Evolutionary conservation across 2,888 invertebrate species (phyloP).

Genomic region (Drosophila monieri): DNA sequence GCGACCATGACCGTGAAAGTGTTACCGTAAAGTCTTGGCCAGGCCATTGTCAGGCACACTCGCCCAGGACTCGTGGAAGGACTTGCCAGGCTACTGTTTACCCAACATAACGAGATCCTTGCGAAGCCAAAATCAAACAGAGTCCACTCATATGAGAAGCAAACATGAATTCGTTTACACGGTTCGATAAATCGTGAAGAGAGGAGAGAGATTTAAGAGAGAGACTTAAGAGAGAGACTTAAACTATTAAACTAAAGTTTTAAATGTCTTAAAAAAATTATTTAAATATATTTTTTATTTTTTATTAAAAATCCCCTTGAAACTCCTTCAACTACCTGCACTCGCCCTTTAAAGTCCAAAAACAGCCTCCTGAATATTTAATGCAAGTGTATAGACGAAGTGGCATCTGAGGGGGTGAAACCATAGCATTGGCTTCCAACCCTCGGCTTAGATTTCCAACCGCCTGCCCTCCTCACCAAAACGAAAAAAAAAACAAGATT

Average conservation of each 20-base stretch:
- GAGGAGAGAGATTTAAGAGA: too few relatives aligned
- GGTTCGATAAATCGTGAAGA: not conserved
- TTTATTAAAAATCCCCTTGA: not conserved
- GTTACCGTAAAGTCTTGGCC: conserved; percentile 48
- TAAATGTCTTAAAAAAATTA: too few relatives aligned
- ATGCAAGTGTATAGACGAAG: conserved; percentile 2
- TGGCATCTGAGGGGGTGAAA: conserved; percentile 1
- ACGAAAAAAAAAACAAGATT: too few relatives aligned
- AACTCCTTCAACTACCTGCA: not conserved
- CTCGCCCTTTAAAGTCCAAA: not conserved
- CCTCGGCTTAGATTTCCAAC: conserved; percentile 19
- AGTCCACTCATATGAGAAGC: conserved; percentile 23
- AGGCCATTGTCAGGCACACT: conserved; percentile 43
- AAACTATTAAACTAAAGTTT: too few relatives aligned
- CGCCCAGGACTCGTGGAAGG: too few relatives aligned
- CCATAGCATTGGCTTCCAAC: conserved; percentile 25
- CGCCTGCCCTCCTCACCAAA: conserved; percentile 23
- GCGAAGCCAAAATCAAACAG: conserved; percentile 56
- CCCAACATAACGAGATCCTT: conserved; percentile 59
- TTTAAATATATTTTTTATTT: too few relatives aligned
- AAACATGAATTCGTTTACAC: not conserved
- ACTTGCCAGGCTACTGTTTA: too few relatives aligned
- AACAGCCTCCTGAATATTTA: not conserved
- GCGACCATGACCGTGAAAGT: conserved; percentile 71
- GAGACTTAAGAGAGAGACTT: too few relatives aligned